phyloP scores from a whole-genome alignment of 2,113 vertebrate genomes.

The Xiphophorus maculatus region DNA sequence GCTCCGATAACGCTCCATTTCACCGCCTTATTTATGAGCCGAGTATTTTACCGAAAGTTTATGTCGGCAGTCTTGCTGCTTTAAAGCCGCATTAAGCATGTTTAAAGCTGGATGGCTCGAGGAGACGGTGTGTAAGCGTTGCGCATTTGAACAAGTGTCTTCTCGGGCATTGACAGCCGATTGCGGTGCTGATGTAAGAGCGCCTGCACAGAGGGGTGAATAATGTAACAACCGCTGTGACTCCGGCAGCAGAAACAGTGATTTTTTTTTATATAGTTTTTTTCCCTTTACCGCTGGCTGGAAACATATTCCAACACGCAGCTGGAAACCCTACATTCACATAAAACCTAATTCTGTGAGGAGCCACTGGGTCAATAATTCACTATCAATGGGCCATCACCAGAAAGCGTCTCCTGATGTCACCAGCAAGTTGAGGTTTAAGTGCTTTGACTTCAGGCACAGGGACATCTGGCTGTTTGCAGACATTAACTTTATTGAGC shows the following conservation, averaged over 20 bases:
- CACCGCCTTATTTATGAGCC: not conserved
- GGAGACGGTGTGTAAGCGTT: slow-evolving; percentile 10
- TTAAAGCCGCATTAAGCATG: not conserved
- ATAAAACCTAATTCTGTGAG: slow-evolving; percentile 51
- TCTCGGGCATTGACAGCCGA: slow-evolving; percentile 24
- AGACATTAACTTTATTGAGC: slow-evolving; percentile 32
- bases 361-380: slow-evolving; percentile 63
- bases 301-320: slow-evolving; percentile 50
- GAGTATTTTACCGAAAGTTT: not conserved
- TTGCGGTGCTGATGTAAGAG: slow-evolving; percentile 44
- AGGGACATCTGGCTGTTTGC: slow-evolving; percentile 51
- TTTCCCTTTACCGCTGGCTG: slow-evolving; percentile 24
- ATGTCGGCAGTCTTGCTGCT: not conserved
- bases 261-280: slow-evolving; percentile 13
- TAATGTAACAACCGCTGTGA: slow-evolving; percentile 51
- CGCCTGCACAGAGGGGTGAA: slow-evolving; percentile 54
- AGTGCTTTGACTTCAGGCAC: slow-evolving; percentile 56
- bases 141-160: slow-evolving; percentile 4
- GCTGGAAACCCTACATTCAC: slow-evolving; percentile 59
- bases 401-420: slow-evolving; percentile 45
- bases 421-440: slow-evolving; percentile 56
- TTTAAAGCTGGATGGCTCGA: not conserved
- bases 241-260: slow-evolving; percentile 47
- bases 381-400: slow-evolving; percentile 56
- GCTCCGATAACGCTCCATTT: slow-evolving; percentile 21